Evolutionary conservation across 1,140 invertebrate genomes (phyloP).

Genomic region (Drosophila guanche): DNA sequence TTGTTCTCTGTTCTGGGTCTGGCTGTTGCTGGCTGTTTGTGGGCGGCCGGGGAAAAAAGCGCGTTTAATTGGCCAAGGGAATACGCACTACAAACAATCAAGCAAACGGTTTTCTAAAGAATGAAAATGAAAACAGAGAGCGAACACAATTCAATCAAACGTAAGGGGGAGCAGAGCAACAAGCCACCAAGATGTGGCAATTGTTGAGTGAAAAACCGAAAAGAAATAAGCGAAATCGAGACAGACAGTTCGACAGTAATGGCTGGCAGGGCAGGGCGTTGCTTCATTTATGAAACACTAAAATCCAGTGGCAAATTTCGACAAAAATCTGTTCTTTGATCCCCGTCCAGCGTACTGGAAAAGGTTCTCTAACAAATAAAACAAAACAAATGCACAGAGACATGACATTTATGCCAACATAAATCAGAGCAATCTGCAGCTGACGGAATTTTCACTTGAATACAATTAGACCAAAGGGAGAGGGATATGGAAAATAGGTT

Average conservation of each 20-base stretch:
- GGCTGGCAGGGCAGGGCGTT: too few relatives aligned
- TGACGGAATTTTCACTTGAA: slow-evolving; percentile 39
- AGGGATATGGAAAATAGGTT: too few relatives aligned
- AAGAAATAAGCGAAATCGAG: too few relatives aligned
- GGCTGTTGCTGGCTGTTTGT: slow-evolving; percentile 24
- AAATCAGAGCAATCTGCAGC: slow-evolving; percentile 57
- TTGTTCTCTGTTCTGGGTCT: slow-evolving; percentile 2
- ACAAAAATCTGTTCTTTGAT: neutral
- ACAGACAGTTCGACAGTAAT: too few relatives aligned
- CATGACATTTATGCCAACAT: slow-evolving; percentile 51
- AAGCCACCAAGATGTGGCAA: too few relatives aligned
- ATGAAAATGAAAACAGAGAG: slow-evolving; percentile 50
- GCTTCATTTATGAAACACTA: neutral
- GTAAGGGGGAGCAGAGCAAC: neutral
- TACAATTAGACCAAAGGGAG: neutral
- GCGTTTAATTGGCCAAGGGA: slow-evolving; percentile 79
- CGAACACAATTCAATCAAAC: slow-evolving; percentile 50
- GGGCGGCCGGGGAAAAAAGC: slow-evolving; percentile 57
- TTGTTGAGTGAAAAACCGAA: too few relatives aligned
- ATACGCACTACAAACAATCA: slow-evolving; percentile 52
- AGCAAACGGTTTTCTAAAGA: slow-evolving; percentile 27
- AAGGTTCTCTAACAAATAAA: slow-evolving; percentile 10
- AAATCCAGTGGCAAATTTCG: neutral
- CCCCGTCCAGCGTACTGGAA: slow-evolving; percentile 2
- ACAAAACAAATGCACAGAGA: slow-evolving; percentile 26